Evolutionary conservation across 1,140 invertebrate species (phyloP).

Genomic region (Cherax destructor): DNA sequence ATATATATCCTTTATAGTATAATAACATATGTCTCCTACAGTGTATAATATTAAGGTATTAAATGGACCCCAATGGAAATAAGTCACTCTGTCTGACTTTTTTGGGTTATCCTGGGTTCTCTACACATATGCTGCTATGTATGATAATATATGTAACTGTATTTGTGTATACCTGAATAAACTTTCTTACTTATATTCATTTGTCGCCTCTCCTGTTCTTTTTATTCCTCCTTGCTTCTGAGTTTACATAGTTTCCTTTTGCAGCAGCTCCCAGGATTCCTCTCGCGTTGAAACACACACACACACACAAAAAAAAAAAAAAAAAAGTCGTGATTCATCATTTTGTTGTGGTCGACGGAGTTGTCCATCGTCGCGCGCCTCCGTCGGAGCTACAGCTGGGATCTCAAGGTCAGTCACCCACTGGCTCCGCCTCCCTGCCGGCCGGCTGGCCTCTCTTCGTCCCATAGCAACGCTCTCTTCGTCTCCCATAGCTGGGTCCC

Average conservation of each 20-base stretch:
- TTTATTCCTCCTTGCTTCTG: background rate
- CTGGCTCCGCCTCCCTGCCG: constrained; percentile 40
- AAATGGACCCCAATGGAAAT: too few species aligned
- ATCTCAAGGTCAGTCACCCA: constrained; percentile 56
- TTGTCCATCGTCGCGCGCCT: constrained; percentile 24
- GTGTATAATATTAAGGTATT: too few species aligned
- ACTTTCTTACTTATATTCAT: too few species aligned
- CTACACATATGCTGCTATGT: too few species aligned
- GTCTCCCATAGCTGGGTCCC: constrained; percentile 46
- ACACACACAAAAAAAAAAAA: background rate
- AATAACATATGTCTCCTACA: too few species aligned
- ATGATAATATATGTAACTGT: too few species aligned
- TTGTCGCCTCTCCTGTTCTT: background rate
- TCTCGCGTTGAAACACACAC: constrained; percentile 10
- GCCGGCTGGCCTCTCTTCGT: constrained; percentile 43
- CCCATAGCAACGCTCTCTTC: constrained; percentile 56
- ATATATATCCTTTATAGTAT: too few species aligned
- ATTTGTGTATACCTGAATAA: too few species aligned
- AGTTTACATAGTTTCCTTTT: background rate
- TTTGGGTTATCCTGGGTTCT: too few species aligned
- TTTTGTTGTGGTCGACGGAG: background rate
- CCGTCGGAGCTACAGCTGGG: constrained; percentile 29
- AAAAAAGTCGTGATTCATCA: constrained; percentile 38
- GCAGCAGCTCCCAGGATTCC: constrained; percentile 6
- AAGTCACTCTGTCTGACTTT: too few species aligned